Base-by-base conservation (phyloP, 2,888 invertebrate species). In the Napeogenes sylphis region DNA sequence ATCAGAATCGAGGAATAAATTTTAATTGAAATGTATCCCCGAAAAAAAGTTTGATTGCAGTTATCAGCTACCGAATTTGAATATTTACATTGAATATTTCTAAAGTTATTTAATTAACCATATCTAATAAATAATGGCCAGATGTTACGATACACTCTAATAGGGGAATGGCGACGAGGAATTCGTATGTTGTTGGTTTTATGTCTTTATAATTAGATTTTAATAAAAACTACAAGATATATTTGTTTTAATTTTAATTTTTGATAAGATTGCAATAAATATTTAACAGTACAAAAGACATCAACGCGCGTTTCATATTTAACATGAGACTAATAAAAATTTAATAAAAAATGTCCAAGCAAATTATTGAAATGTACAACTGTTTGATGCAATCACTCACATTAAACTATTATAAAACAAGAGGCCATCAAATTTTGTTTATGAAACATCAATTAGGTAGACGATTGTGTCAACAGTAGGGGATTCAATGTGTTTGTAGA, bases 1-100 rank as follows among this genome's bases (percentile, higher is more conserved):
- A 79, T 84, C 87, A 82, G 87, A 83, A 88, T 85, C 84, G 87
- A 85, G 85, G 82, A 87, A 90, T 90, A 90, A 90, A 90, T 89
- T 87, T 90, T 90, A 90, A 90, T 90, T 90, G 90, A 90, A 89
- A 90, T 84, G 90, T 90, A 81, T 81, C 78, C 81, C 79, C 80
- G 70, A 74, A 85, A 87, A 85, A 87, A 88, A 84, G 78, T 83
- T 87, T 85, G 87, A 90, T 90, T 88, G 84, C 82, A 74, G 88
- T 90, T 90, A 89, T 90, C 87, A 84, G 90, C 90, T 90, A 82
- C 90, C 87, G 90, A 90, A 89, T 90, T 90, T 84, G 85, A 87
- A 88, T 90, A 90, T 90, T 89, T 88, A 90, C 86, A 84, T 83
- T 86, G 76, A 85, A 85, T 77, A 79, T 75, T 73, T 76, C 74